Percentiles rank a stretch among this genome's conserved stretches.
phyloP scores from a whole-genome alignment of 2,888 invertebrate genomes.

The Julus scanicus region DNA sequence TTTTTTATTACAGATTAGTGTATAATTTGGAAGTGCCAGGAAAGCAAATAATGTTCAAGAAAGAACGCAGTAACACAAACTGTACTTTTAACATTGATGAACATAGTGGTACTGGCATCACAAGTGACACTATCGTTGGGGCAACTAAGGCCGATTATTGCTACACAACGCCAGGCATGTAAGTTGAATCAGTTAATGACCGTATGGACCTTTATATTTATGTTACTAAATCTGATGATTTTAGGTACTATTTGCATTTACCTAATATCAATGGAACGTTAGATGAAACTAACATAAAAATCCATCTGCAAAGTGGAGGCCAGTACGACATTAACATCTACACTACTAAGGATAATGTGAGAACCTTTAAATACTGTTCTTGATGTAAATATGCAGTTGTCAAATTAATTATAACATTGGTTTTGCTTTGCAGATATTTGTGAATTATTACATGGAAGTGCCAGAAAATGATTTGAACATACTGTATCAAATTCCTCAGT shows the following conservation, averaged over 20 bases:
- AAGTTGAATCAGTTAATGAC: neutral
- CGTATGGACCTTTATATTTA: neutral
- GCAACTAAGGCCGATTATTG: neutral
- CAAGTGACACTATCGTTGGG: neutral
- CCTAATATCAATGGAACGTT: neutral
- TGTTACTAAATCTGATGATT: neutral
- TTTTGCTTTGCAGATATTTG: neutral
- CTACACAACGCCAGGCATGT: neutral
- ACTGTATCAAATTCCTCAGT: conserved; percentile 90
- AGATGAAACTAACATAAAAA: neutral
- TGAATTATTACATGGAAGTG: conserved; percentile 46
- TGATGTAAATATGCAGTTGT: neutral
- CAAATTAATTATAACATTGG: neutral
- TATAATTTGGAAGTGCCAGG: neutral
- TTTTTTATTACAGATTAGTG: neutral
- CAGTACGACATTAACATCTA: neutral
- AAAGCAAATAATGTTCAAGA: neutral
- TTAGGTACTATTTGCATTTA: neutral
- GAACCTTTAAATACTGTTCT: neutral
- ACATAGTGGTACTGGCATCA: neutral
- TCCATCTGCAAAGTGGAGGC: neutral
- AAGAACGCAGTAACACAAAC: neutral
- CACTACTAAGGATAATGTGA: neutral
- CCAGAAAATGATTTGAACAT: conserved; percentile 80
- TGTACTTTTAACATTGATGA: conserved; percentile 13